These are phyloP conservation scores for Pycnonotus jocosus DNA, from an alignment of 2,113 vertebrate species.

Conservation along the genomic window DNA sequence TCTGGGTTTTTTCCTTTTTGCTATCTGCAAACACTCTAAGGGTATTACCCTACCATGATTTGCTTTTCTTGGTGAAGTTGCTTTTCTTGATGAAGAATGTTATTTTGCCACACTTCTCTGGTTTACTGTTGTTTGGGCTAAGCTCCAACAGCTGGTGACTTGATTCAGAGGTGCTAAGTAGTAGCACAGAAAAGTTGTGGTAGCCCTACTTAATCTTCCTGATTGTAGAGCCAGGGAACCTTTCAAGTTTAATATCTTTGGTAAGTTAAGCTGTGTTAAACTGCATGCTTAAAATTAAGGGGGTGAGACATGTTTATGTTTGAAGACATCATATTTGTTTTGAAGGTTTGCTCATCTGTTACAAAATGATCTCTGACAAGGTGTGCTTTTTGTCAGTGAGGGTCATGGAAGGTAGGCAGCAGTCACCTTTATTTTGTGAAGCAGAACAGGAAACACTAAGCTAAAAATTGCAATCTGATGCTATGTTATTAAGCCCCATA, in stretches of 20 bases:
- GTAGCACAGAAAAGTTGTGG: background rate
- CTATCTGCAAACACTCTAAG: background rate
- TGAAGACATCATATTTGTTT: background rate
- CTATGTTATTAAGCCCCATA: background rate
- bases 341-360: background rate
- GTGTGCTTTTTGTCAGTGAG: background rate
- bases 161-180: background rate
- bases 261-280: background rate
- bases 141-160: background rate
- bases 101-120: background rate
- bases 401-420: background rate
- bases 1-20: rapidly evolving
- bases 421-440: background rate
- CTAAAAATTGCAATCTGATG: background rate
- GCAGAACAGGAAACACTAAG: background rate
- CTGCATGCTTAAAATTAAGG: background rate
- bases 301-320: background rate
- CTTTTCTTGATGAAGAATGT: background rate
- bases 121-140: background rate
- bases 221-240: background rate
- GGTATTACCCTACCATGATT: background rate
- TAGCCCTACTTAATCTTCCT: background rate
- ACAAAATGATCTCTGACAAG: background rate
- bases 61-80: background rate
- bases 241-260: background rate